Evolutionary conservation across 2,113 vertebrate genomes (phyloP), one percentile per base, ranked within the genome.

Genomic region (Gavialis gangeticus): DNA sequence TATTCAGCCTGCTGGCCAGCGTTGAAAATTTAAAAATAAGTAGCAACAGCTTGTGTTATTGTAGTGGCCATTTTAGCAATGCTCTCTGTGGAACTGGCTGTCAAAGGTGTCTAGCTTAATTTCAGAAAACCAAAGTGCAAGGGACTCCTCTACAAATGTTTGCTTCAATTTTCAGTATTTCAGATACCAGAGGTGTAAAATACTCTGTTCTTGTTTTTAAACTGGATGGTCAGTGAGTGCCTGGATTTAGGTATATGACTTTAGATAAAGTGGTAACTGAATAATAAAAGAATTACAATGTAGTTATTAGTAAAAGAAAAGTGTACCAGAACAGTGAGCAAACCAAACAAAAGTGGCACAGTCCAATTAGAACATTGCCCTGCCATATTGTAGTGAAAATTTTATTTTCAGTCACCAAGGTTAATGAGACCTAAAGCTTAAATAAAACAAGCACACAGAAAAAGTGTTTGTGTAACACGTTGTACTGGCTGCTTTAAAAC

Each of bases 401-500:
- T 90, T 84, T 91, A 55, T 90, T 92, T 84, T 1, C 19, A 64
- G 54, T 84, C 63, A 63, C 75, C 73, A 46, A 24, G 79, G 18
- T 85, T 81, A 85, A 34, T 57, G 84, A 77, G 27, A 86, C 59
- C 46, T 73, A 78, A 56, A 87, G 11, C 4, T 80, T 89, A 86
- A 87, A 86, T 83, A 4, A 84, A 89, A 79, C 34, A 63, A 25
- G 46, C 9, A 19, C 14, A 19, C 62, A 63, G 89, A 79, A 94
- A 92, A 60, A 27, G 24, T 67, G 30, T 5, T 80, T 79, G 46
- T 46, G 46, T 46, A 56, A 78, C 87, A 76, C 19, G 87, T 87
- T 79, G 84, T 77, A 88, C 13, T 95, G 97, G 8, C 2, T 89
- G 67, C 63, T 87, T 80, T 5, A 84, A 86, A 96, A 91, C 16